A percentile compares a stretch with the other conserved stretches of the same genome.
phyloP scores from a whole-genome alignment of 2,888 invertebrate genomes.

The Aromia moschata region DNA sequence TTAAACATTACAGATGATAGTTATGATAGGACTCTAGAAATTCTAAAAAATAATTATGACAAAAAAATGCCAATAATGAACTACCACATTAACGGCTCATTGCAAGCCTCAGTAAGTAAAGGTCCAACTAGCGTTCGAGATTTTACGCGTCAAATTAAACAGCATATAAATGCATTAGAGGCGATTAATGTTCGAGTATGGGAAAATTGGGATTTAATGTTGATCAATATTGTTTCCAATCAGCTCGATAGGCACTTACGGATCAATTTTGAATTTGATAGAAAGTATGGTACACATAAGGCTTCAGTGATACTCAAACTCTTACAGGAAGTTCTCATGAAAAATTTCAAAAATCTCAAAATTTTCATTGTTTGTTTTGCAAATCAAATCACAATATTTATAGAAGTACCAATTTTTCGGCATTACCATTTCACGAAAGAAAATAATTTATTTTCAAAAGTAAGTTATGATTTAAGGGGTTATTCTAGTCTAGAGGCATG shows the following conservation, averaged over 20 bases:
- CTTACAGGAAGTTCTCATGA: too few relatives aligned
- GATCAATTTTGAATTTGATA: conserved; percentile 61
- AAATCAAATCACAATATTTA: too few relatives aligned
- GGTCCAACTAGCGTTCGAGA: conserved; percentile 9
- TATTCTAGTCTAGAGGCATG: too few relatives aligned
- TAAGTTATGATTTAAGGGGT: conserved; percentile 1
- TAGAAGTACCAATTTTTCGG: too few relatives aligned
- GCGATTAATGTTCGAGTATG: conserved; percentile 9
- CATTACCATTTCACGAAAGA: background rate
- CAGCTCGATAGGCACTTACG: conserved; percentile 3
- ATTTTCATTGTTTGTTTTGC: too few relatives aligned
- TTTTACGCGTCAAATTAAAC: conserved; percentile 7
- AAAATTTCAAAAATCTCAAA: too few relatives aligned
- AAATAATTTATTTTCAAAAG: conserved; percentile 4
- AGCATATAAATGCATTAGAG: conserved; percentile 18
- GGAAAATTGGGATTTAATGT: conserved; percentile 1
- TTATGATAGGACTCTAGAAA: conserved; percentile 15
- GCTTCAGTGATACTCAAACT: too few relatives aligned
- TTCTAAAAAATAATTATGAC: conserved; percentile 11
- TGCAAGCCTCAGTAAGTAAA: conserved; percentile 4
- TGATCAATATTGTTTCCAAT: background rate
- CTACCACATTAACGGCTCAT: conserved; percentile 16
- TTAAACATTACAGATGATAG: conserved; percentile 15
- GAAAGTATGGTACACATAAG: too few relatives aligned
- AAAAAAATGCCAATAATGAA: conserved; percentile 17